A percentile compares a stretch with the other conserved stretches of the same genome.
Conservation (phyloP, 2,113 vertebrate species). For the Eubucco bourcierii region DNA sequence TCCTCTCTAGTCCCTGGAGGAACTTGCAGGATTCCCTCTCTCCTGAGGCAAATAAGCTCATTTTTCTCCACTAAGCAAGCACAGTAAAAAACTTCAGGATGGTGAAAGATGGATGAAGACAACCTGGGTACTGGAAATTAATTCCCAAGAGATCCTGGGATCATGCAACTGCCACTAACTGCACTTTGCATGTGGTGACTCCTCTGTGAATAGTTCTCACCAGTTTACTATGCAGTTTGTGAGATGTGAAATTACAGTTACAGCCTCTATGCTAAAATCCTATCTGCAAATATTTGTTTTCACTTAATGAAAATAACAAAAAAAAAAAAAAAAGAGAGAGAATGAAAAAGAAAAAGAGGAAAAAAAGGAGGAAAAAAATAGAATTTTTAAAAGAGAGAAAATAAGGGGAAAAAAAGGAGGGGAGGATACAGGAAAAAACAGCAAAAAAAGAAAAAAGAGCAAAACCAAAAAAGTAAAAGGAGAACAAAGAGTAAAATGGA, state of each 20-base stretch:
- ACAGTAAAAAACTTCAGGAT: background rate
- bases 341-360: background rate
- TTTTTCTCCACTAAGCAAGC: background rate
- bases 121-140: background rate
- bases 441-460: too few species aligned
- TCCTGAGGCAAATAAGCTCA: background rate
- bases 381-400: too few species aligned
- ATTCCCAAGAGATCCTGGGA: conserved; percentile 9
- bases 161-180: background rate
- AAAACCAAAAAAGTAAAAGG: too few species aligned
- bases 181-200: background rate
- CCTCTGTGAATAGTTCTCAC: background rate
- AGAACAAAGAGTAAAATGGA: too few species aligned
- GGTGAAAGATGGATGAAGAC: background rate
- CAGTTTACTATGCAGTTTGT: background rate
- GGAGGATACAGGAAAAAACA: too few species aligned
- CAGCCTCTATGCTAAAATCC: background rate
- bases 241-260: conserved; percentile 32
- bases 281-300: conserved; percentile 36
- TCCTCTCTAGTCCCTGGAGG: background rate
- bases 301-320: background rate
- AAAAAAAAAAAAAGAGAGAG: background rate
- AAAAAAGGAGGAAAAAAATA: background rate
- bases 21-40: background rate
- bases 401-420: too few species aligned